Conservation (phyloP, 2,888 invertebrate species). For the Gerris lacustris region DNA sequence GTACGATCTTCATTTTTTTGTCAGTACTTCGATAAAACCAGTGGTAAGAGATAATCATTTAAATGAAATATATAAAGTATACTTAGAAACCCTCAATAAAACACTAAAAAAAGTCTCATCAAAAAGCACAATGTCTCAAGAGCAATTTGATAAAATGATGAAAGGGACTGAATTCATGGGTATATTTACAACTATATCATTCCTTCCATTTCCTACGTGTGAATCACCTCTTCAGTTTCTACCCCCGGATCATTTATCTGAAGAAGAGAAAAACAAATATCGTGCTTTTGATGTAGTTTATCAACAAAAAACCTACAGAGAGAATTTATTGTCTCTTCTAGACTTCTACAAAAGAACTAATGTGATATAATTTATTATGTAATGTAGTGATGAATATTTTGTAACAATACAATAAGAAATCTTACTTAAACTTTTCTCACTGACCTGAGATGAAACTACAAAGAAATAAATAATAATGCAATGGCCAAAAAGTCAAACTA, state of each 20-base stretch:
- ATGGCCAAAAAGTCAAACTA: too few species aligned
- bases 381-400: too few species aligned
- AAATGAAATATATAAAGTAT: background rate
- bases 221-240: background rate
- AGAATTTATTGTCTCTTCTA: background rate
- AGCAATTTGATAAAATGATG: background rate
- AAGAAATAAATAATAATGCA: too few species aligned
- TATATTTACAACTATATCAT: background rate
- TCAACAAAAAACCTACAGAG: background rate
- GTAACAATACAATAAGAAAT: too few species aligned
- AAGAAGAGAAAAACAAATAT: background rate
- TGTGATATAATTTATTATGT: background rate
- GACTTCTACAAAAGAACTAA: background rate
- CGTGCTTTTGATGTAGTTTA: background rate
- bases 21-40: background rate
- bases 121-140: background rate
- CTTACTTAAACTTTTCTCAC: too few species aligned
- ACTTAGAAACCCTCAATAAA: background rate
- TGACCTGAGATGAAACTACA: too few species aligned
- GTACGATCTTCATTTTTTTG: background rate
- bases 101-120: background rate
- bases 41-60: background rate
- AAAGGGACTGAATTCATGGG: background rate
- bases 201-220: background rate
- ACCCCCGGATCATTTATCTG: background rate